Percentiles rank a stretch among this genome's conserved stretches.
Conservation (phyloP, 2,888 invertebrate species). For the Gryllus longicercus region DNA sequence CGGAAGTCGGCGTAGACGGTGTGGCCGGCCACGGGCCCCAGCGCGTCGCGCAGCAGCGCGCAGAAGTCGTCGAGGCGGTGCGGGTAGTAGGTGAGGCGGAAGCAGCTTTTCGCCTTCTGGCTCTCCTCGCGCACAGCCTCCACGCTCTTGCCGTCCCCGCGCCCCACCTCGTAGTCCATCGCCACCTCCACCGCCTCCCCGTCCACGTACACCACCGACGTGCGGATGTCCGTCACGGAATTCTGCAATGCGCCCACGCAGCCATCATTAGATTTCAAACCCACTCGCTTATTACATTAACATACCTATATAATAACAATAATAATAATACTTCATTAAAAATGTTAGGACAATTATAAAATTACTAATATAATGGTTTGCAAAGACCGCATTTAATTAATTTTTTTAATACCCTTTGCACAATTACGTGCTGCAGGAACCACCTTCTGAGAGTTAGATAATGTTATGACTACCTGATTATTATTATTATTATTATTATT, state of each 20-base stretch:
- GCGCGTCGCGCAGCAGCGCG: conserved; percentile 66
- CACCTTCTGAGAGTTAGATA: too few relatives aligned
- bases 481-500: too few relatives aligned
- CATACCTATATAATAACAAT: too few relatives aligned
- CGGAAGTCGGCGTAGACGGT: conserved; percentile 80
- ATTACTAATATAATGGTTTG: too few relatives aligned
- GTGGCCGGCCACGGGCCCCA: conserved; percentile 62
- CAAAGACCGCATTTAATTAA: too few relatives aligned
- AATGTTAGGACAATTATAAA: background rate
- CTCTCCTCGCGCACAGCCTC: conserved; percentile 47
- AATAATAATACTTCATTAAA: conserved; percentile 35
- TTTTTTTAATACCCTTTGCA: too few relatives aligned
- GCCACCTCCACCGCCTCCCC: conserved; percentile 75
- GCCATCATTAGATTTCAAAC: background rate
- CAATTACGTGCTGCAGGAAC: too few relatives aligned
- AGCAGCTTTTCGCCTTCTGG: conserved; percentile 56
- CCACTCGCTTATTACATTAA: background rate
- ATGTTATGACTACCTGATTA: too few relatives aligned
- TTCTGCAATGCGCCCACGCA: conserved; percentile 55
- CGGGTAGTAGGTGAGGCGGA: conserved; percentile 84
- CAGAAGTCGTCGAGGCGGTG: conserved; percentile 72
- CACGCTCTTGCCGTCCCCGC: conserved; percentile 39
- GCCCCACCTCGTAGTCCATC: conserved; percentile 75
- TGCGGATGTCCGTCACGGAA: conserved; percentile 76
- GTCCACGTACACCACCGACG: conserved; percentile 75